Evolutionary conservation across 1,140 invertebrate species (phyloP).

Genomic region (Bicyclus anynana): DNA sequence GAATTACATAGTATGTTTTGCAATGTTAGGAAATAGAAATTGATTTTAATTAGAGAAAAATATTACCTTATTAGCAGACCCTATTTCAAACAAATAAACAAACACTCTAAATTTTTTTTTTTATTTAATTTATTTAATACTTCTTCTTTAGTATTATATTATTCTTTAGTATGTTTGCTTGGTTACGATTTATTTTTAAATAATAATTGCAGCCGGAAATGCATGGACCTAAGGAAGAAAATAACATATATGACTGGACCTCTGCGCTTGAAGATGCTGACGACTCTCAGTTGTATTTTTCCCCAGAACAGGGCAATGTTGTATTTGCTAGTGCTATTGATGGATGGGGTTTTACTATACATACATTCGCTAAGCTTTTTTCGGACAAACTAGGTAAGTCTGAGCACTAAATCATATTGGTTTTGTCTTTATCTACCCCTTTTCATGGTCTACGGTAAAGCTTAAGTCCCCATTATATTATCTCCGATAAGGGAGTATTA

Average conservation of each 20-base stretch:
- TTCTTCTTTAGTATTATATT: neutral
- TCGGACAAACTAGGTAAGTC: slow-evolving; percentile 84
- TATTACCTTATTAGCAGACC: too few relatives aligned
- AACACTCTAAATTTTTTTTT: too few relatives aligned
- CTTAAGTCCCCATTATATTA: too few relatives aligned
- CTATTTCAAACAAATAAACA: too few relatives aligned
- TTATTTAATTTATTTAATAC: too few relatives aligned
- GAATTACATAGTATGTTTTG: too few relatives aligned
- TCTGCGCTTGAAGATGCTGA: slow-evolving; percentile 91
- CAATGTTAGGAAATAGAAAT: too few relatives aligned
- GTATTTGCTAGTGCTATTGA: slow-evolving; percentile 97
- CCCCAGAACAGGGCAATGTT: slow-evolving; percentile 95
- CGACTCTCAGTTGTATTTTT: slow-evolving; percentile 94
- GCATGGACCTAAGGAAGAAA: slow-evolving; percentile 44
- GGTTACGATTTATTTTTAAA: slow-evolving; percentile 1
- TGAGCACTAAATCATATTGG: too few relatives aligned
- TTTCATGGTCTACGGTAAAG: too few relatives aligned
- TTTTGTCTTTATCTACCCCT: too few relatives aligned
- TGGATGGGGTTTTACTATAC: slow-evolving; percentile 96
- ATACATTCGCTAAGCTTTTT: slow-evolving; percentile 93
- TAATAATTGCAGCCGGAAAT: neutral
- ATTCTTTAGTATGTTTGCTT: neutral
- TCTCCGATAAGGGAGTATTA: too few relatives aligned
- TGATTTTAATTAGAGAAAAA: too few relatives aligned
- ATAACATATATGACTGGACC: slow-evolving; percentile 83